Evolutionary conservation across 1,140 invertebrate species (phyloP), one percentile per base, ranked within the genome.

Genomic region (Patella vulgata): DNA sequence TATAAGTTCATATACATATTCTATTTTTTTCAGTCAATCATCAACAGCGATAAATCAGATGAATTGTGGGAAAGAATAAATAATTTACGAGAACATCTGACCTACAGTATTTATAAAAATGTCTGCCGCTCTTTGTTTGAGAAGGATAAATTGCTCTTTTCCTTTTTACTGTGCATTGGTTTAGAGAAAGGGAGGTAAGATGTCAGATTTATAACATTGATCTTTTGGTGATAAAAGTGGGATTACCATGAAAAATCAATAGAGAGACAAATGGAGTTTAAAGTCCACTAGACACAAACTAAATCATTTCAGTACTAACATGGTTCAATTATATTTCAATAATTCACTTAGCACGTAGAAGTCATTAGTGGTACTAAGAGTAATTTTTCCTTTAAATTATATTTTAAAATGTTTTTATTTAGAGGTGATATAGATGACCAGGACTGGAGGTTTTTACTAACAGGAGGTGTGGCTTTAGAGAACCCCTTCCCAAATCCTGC

Each of bases 121-220:
- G 79, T 84, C 0, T 84, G 83, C 65, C 73, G 83, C 30, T 84
- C 82, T 1, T 53, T 85, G 51, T 85, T 85, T 78, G 84, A 85
- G 66, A 85, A 84, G 57, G 82, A 85, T 67, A 85, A 85, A 57
- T 70, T 85, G 11, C 76, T 85, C 17, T 85, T 84, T 67, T 84
- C 84, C 19, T 85, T 85, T 66, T 64, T 85, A n/a, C 66, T 85
- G 21, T 83, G 81, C 66, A 77, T 82, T 57, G 75, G 81, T 9
- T 71, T 82, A 36, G 68, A 69, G 14, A 82, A 81, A 60, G 75
- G 76, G 48, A 63, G 79, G 80, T 81, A 71, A 65, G 79, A 43
- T 39, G 4, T 50, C 9, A 25, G 5, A 8, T 11, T 48, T 19
- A 19, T 12, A 48, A 48, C 12, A 12, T 48, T 0, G 23, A 19